Percentiles rank a stretch among this genome's conserved stretches.
Evolutionary conservation across 2,113 vertebrate species (phyloP).

Genomic region (Gasterosteus nipponicus): DNA sequence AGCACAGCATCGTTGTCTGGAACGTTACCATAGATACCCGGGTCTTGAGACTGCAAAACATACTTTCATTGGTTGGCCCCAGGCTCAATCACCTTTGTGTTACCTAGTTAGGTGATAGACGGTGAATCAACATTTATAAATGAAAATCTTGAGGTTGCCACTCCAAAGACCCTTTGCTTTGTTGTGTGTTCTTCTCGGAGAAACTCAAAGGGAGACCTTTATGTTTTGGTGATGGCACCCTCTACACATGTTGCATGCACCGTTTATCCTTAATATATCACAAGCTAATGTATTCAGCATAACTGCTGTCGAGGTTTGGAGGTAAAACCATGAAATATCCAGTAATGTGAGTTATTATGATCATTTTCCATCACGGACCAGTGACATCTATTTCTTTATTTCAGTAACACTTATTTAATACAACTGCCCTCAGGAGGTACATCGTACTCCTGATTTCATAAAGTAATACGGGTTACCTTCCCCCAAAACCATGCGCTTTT

Average conservation of each 20-base stretch:
- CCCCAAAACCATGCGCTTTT: not conserved
- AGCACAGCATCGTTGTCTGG: not conserved
- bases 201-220: not conserved
- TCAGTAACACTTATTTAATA: slow-evolving; percentile 10
- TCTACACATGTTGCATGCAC: not conserved
- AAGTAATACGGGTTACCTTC: not conserved
- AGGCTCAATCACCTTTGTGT: not conserved
- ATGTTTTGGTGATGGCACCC: not conserved
- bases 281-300: not conserved
- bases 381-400: not conserved
- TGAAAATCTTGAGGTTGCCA: not conserved
- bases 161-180: not conserved
- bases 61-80: not conserved
- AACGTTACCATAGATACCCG: not conserved
- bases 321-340: not conserved
- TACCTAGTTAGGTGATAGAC: not conserved
- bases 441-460: slow-evolving; percentile 23
- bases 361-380: not conserved
- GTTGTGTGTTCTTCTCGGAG: not conserved
- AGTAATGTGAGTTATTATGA: not conserved
- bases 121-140: not conserved
- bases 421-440: slow-evolving; percentile 8
- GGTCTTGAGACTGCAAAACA: not conserved
- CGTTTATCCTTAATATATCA: not conserved
- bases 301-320: not conserved